phyloP scores from a whole-genome alignment of 2,797 vertebrate genomes.

The Crenichthys baileyi region DNA sequence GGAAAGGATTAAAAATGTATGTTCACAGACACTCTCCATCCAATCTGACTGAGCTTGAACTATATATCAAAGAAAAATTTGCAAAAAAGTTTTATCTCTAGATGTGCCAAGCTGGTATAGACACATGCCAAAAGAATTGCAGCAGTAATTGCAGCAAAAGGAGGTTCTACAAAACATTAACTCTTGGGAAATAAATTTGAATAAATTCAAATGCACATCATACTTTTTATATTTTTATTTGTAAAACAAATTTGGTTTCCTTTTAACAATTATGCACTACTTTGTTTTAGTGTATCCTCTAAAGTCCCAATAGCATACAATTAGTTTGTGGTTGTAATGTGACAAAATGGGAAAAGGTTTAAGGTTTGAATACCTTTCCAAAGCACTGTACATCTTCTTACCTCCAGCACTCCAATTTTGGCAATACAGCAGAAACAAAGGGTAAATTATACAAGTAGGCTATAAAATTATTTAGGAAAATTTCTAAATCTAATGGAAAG shows the following conservation, averaged over 20 bases:
- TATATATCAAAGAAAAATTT: neutral
- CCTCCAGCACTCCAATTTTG: neutral
- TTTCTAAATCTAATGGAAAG: neutral
- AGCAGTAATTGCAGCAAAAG: neutral
- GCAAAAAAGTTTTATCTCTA: no score
- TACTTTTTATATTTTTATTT: neutral
- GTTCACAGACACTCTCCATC: neutral
- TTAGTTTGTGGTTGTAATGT: conserved; percentile 4
- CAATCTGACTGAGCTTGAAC: neutral
- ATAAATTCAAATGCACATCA: neutral
- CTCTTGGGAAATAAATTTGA: no score
- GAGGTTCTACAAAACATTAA: no score
- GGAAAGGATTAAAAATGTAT: neutral
- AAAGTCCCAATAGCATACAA: neutral
- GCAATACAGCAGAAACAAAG: neutral
- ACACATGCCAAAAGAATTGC: neutral
- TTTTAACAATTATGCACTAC: neutral
- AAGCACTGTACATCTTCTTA: neutral
- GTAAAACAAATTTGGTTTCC: neutral
- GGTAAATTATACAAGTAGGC: neutral
- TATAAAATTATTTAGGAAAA: no score
- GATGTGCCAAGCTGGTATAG: neutral
- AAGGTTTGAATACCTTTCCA: neutral
- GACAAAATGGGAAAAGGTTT: neutral
- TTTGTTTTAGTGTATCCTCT: neutral